Percentiles rank a stretch among this genome's conserved stretches.
Evolutionary conservation across 2,797 vertebrate species (phyloP).

Genomic region (Periophthalmus magnuspinnatus): DNA sequence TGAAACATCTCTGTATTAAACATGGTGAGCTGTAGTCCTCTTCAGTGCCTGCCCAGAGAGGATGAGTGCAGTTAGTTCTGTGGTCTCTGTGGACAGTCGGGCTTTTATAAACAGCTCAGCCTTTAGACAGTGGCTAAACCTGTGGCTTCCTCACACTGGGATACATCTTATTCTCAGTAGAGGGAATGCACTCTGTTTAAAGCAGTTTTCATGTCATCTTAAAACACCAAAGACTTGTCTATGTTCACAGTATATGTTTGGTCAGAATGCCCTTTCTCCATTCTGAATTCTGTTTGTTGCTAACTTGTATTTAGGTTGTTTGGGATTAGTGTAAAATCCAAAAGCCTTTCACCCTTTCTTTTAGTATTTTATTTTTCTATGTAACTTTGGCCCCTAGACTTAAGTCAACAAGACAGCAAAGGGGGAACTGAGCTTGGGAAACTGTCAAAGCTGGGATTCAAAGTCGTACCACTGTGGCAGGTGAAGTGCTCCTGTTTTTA

Average conservation of each 20-base stretch:
- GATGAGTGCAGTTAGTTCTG: not conserved
- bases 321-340: not conserved
- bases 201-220: not conserved
- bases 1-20: not conserved
- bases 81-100: slow-evolving; percentile 4
- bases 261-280: not conserved
- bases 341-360: not conserved
- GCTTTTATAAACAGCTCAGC: not conserved
- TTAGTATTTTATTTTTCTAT: not conserved
- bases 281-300: slow-evolving; percentile 2
- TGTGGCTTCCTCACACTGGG: not conserved
- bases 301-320: not conserved
- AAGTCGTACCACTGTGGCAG: not conserved
- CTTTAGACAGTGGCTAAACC: slow-evolving; percentile 4
- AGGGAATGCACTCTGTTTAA: not conserved
- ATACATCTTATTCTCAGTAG: slow-evolving; percentile 3
- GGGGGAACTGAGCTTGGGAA: too few species aligned
- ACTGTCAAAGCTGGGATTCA: not conserved
- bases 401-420: not conserved
- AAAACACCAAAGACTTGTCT: slow-evolving; percentile 2
- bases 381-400: not conserved
- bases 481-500: not conserved
- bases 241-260: not conserved
- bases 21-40: too few species aligned
- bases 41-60: not conserved